Evolutionary conservation across 2,888 invertebrate species (phyloP), one percentile per base, ranked within the genome.

Genomic region (Drosophila emarginata): DNA sequence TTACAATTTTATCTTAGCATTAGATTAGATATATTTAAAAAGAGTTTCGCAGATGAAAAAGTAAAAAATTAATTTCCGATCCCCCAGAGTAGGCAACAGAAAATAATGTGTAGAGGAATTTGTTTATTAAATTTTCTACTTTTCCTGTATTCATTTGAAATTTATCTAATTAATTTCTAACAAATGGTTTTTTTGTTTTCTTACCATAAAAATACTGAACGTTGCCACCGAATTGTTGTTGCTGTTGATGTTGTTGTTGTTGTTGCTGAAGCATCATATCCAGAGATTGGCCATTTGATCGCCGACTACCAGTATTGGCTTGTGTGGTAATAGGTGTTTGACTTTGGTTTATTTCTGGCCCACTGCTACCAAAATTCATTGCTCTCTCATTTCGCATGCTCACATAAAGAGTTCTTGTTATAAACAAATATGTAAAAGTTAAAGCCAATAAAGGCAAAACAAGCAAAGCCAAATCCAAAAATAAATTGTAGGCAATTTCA

Each of bases 381-480:
- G 88, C 89, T 9, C 87, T 85, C 75, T 93, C 93, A 61, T 89
- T 90, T 23, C 86, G 79, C 79, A 91, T 91, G 64, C 91, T 90
- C 72, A 90, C 87, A 72, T 91, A 92, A 9, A 92, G 77, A 0
- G 91, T 91, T 28, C 88, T 87, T 5, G 91, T 91, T 70, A 94
- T 94, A 57, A 94, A 91, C 14, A 93, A 93, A 79, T 95, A 95
- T 4, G 94, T 94, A 37, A 93, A 92, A 40, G 93, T 93, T 91
- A 96, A 93, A 12, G 95, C 93, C 54, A 94, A 79, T 56, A 96
- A 90, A 0, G 96, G 96, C 65, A 95, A 89, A 0, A 95, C 93
- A 15, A 96, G 92, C 15, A 96, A 92, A n/a, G 94, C 92, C 5
- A 94, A 91, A 76, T 94, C 94, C 78, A 96, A 90, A 67, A 94